These are phyloP conservation scores for Lamellibrachia satsuma DNA, from an alignment of 2,888 invertebrate species.

Conservation along the genomic window DNA sequence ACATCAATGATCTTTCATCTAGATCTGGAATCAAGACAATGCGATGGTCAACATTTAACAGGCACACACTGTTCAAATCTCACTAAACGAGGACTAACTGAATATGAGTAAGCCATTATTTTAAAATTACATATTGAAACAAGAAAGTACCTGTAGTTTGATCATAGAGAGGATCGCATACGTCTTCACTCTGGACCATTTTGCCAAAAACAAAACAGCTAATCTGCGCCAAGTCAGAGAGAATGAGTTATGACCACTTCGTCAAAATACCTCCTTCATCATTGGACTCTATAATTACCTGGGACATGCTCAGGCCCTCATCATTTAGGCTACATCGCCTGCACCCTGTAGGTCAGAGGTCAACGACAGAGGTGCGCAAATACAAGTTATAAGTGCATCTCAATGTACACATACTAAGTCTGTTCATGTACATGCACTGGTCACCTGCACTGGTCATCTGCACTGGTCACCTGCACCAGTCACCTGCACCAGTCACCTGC, in stretches of 20 bases:
- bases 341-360: neutral
- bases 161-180: neutral
- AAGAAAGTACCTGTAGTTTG: neutral
- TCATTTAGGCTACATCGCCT: neutral
- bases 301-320: neutral
- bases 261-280: neutral
- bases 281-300: neutral
- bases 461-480: neutral
- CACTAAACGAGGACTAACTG: neutral
- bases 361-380: neutral
- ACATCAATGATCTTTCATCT: conserved; percentile 68
- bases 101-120: neutral
- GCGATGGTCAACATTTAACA: neutral
- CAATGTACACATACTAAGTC: neutral
- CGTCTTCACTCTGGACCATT: neutral
- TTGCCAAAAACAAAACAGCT: neutral
- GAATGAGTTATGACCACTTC: neutral
- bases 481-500: neutral
- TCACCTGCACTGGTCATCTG: neutral
- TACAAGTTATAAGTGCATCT: neutral
- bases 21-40: conserved; percentile 34
- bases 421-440: neutral
- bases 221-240: neutral
- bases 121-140: neutral
- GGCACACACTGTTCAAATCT: neutral